Percentiles rank a stretch among this genome's conserved stretches.
Conservation (phyloP, 2,797 vertebrate species). For the Rousettus madagascariensis region DNA sequence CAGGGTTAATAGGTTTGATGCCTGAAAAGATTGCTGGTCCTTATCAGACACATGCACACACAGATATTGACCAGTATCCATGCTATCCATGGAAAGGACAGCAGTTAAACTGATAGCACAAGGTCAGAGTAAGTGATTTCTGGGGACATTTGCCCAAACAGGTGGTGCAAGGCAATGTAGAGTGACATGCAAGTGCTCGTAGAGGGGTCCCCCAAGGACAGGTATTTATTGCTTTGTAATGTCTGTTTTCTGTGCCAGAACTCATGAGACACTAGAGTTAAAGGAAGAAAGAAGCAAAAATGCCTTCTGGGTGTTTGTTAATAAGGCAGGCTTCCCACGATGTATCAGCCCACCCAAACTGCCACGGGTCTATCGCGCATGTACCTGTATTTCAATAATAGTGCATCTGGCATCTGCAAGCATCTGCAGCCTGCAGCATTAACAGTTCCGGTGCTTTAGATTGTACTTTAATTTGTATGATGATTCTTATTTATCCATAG, state of each 20-base stretch:
- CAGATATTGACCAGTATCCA: background rate
- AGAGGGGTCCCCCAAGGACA: background rate
- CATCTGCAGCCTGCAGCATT: constrained; percentile 60
- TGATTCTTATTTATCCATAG: constrained; percentile 70
- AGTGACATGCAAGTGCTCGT: background rate
- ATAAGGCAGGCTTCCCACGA: constrained; percentile 58
- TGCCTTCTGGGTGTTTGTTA: constrained; percentile 63
- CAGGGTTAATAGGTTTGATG: background rate
- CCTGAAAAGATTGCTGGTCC: background rate
- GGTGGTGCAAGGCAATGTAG: background rate
- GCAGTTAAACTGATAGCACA: background rate
- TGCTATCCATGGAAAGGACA: background rate
- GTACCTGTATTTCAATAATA: background rate
- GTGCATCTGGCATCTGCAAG: constrained; percentile 35
- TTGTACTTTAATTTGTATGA: constrained; percentile 68
- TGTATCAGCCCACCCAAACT: constrained; percentile 62
- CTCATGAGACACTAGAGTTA: background rate
- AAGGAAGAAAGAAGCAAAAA: background rate
- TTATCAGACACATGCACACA: background rate
- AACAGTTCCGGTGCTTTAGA: background rate
- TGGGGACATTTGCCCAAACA: background rate
- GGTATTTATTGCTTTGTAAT: constrained; percentile 35
- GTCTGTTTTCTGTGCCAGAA: constrained; percentile 54
- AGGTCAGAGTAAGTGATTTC: constrained; percentile 9
- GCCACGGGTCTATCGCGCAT: background rate